Evolutionary conservation across 1,140 invertebrate species (phyloP).

Genomic region (Heterodera carotae): DNA sequence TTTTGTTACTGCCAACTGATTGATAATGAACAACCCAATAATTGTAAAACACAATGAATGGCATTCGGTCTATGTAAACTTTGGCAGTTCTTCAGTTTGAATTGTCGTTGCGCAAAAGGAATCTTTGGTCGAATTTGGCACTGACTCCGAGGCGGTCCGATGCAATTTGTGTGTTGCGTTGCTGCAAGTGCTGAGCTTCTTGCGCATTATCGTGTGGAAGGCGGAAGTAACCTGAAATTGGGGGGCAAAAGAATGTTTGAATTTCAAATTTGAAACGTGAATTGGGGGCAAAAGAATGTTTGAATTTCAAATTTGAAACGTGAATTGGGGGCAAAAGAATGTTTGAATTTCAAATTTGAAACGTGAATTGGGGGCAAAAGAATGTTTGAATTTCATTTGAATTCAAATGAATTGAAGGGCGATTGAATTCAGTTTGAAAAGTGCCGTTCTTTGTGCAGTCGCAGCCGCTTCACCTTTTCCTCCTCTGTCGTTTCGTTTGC

Average conservation of each 20-base stretch:
- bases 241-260: neutral
- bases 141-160: neutral
- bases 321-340: too few species aligned
- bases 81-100: too few species aligned
- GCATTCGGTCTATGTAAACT: too few species aligned
- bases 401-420: too few species aligned
- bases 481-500: neutral
- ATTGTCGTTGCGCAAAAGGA: neutral
- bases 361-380: too few species aligned
- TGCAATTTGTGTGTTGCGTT: constrained; percentile 9
- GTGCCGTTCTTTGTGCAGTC: neutral
- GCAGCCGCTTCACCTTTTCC: neutral
- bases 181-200: constrained; percentile 5
- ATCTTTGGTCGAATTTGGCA: neutral
- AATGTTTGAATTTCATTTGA: neutral
- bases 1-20: too few species aligned
- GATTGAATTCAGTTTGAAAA: neutral
- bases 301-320: neutral
- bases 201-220: constrained; percentile 25
- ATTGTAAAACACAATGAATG: too few species aligned
- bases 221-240: constrained; percentile 5
- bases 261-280: neutral
- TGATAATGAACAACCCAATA: too few species aligned
- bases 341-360: neutral
- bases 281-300: neutral